phyloP scores from a whole-genome alignment of 1,140 invertebrate species.

The Mya arenaria region DNA sequence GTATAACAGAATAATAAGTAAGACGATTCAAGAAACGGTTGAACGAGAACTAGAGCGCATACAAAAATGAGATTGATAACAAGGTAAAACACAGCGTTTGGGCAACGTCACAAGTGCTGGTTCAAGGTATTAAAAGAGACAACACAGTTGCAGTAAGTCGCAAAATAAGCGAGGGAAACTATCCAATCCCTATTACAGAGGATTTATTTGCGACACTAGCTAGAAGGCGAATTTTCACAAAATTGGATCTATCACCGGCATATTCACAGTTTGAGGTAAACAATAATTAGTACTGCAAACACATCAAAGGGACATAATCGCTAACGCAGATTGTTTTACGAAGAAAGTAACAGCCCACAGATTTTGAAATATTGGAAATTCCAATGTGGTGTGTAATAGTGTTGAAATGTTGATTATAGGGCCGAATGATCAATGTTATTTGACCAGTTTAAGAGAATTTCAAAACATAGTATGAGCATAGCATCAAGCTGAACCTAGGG shows the following conservation, averaged over 20 bases:
- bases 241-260: conserved; percentile 65
- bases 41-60: background rate
- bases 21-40: background rate
- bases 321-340: conserved; percentile 55
- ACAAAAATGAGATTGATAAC: background rate
- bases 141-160: conserved; percentile 77
- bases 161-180: conserved; percentile 53
- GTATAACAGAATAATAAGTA: no score
- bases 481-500: background rate
- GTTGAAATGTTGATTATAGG: conserved; percentile 53
- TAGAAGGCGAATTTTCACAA: conserved; percentile 67
- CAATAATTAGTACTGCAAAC: conserved; percentile 60
- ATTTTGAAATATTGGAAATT: conserved; percentile 26
- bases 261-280: conserved; percentile 63
- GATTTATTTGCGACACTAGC: conserved; percentile 67
- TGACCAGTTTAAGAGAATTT: no score
- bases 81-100: background rate
- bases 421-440: background rate
- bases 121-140: conserved; percentile 67
- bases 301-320: conserved; percentile 80
- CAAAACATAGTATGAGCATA: conserved; percentile 14
- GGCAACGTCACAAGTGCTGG: background rate
- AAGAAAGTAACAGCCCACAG: background rate
- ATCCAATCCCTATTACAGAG: conserved; percentile 71
- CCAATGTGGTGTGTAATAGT: conserved; percentile 17